These are phyloP conservation scores for Falcunculus frontatus DNA, from an alignment of 2,113 vertebrate genomes.

Conservation along the genomic window DNA sequence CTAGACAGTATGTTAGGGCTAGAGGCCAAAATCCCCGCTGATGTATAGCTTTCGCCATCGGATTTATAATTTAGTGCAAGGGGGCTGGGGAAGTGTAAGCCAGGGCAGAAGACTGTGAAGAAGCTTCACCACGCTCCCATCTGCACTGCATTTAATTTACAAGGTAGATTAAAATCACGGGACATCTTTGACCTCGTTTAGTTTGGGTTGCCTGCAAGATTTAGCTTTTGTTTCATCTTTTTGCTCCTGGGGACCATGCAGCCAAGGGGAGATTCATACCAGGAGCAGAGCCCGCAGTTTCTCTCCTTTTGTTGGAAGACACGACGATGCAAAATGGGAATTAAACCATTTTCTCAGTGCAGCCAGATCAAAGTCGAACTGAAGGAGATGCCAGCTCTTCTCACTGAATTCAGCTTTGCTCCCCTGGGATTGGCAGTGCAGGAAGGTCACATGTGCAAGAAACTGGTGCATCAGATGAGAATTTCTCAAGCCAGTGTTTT, in stretches of 20 bases:
- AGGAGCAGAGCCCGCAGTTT: neutral
- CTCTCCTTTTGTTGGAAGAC: neutral
- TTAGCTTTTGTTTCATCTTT: neutral
- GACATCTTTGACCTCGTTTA: neutral
- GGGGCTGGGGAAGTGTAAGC: neutral
- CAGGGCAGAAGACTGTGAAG: neutral
- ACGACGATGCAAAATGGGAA: neutral
- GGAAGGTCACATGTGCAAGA: constrained; percentile 28
- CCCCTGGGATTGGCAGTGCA: neutral
- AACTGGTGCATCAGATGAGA: neutral
- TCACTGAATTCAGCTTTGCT: constrained; percentile 19
- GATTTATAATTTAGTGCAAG: neutral
- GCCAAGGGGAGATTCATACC: neutral
- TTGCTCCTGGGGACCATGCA: neutral
- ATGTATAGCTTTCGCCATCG: neutral
- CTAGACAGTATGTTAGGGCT: neutral
- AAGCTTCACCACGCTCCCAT: neutral
- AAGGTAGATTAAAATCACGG: neutral
- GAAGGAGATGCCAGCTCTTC: constrained; percentile 27
- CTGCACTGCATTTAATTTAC: neutral
- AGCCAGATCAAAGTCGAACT: neutral
- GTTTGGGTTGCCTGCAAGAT: constrained; percentile 3
- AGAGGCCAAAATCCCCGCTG: neutral
- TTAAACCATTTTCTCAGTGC: neutral
- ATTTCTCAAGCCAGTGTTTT: constrained; percentile 47